phyloP scores from a whole-genome alignment of 2,113 vertebrate species.

The Dolichallabes microphthalmus region DNA sequence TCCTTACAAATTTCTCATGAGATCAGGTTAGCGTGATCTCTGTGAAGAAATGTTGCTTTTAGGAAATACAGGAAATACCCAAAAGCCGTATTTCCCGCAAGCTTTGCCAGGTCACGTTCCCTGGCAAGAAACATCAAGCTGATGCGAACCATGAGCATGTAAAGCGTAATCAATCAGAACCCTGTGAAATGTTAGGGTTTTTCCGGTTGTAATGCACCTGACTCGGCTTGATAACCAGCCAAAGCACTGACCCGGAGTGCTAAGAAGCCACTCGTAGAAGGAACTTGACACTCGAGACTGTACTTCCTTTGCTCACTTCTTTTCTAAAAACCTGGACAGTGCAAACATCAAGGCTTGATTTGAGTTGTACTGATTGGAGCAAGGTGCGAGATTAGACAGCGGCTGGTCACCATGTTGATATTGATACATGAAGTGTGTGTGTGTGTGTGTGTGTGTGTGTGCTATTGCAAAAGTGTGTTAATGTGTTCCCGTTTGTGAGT shows the following conservation, averaged over 20 bases:
- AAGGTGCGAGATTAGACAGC: not conserved
- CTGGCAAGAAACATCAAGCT: not conserved
- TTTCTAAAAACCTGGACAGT: no score
- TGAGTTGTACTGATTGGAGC: not conserved
- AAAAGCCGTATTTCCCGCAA: not conserved
- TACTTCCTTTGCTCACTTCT: not conserved
- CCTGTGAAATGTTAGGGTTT: not conserved
- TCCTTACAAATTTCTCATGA: conserved; percentile 6
- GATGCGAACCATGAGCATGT: not conserved
- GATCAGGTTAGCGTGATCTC: not conserved
- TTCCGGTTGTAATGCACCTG: not conserved
- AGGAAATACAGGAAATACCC: conserved; percentile 16
- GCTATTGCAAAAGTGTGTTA: conserved; percentile 34
- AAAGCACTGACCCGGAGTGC: not conserved
- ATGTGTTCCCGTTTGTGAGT: conserved; percentile 47
- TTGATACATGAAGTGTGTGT: not conserved
- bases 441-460: not conserved
- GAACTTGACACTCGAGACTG: not conserved
- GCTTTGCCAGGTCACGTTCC: not conserved
- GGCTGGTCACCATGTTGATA: not conserved
- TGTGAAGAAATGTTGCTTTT: not conserved
- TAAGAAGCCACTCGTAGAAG: not conserved
- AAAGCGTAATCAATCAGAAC: not conserved
- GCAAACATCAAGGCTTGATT: not conserved
- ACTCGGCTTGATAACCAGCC: not conserved